Evolutionary conservation across 2,113 vertebrate genomes (phyloP), one percentile per base, ranked within the genome.

Genomic region (Elephas maximus): DNA sequence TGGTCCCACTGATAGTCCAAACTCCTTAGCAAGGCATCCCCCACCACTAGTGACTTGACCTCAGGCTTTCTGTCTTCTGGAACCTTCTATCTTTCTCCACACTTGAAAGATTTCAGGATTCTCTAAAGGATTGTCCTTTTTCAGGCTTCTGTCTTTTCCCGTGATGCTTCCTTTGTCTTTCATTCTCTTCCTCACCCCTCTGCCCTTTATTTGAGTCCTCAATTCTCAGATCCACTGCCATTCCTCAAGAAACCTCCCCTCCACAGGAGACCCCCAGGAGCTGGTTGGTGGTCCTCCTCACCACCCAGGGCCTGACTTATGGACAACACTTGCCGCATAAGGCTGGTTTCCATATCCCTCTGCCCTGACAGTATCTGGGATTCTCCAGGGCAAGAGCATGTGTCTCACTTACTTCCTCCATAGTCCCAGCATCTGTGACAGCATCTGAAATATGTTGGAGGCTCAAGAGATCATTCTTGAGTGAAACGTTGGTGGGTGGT

Each of bases 131-230:
- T 0, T 0, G 8, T 23, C 5, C 9, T 9, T 18, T 44, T 18
- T n/a, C 48, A 12, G 0, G 1, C 0, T 1, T 0, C 0, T n/a
- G 62, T 71, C 69, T 51, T 37, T 26, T 8, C 63, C n/a, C n/a
- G 15, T 5, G 41, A 23, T 2, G 4, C 62, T 23, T 48, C 51
- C 11, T 0, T 41, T 7, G 17, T 71, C 82, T 57, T 37, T 28
- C 60, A 26, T 14, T 41, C 28, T 73, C 6, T 79, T 62, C 24
- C 26, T 51, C 7, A 5, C 57, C 5, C 2, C 14, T 74, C 9
- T 7, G 44, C 21, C 30, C 1, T 48, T 37, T 15, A 44, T 5
- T 15, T 9, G 26, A 48, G 62, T 51, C 37, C 53, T 65, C 63
- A 78, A 44, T 77, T 74, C 15, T 79, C 60, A 83, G 82, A 44